Evolutionary conservation across 2,797 vertebrate species (phyloP).

Genomic region (Poliocrania exsul): DNA sequence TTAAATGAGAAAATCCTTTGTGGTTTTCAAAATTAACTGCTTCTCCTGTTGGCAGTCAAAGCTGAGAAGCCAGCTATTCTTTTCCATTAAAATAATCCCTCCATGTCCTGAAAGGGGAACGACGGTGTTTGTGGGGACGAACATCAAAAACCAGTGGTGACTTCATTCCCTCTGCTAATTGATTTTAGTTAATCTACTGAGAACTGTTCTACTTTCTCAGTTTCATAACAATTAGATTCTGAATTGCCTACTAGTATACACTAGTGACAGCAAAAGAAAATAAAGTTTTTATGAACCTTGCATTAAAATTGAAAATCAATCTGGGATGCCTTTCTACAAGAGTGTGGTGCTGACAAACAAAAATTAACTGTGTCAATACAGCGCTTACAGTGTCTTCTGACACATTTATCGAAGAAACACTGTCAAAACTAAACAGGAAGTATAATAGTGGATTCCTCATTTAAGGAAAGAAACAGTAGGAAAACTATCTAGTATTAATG

Average conservation of each 20-base stretch:
- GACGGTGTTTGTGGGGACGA: fast-evolving
- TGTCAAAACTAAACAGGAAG: not conserved
- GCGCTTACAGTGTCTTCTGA: not conserved
- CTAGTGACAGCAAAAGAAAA: constrained; percentile 25
- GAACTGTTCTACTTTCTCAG: constrained; percentile 28
- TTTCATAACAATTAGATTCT: constrained; percentile 40
- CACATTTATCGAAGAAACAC: not conserved
- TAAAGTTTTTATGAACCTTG: constrained; percentile 4
- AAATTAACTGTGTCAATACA: not conserved
- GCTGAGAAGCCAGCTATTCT: not conserved
- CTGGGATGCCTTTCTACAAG: not conserved
- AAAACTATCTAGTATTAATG: not conserved
- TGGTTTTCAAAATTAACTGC: constrained; percentile 4
- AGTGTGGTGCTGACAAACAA: not conserved
- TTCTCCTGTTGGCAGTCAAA: not conserved
- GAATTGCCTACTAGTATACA: not conserved
- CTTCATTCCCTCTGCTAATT: constrained; percentile 37
- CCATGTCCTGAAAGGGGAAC: not conserved
- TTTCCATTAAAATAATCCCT: not conserved
- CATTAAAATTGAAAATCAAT: constrained; percentile 2
- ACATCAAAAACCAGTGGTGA: not conserved
- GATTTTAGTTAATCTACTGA: constrained; percentile 43
- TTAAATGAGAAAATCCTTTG: not conserved
- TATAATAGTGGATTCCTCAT: not conserved
- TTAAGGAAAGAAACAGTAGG: not conserved